phyloP scores from a whole-genome alignment of 2,888 invertebrate genomes.

The Aquatica leii region DNA sequence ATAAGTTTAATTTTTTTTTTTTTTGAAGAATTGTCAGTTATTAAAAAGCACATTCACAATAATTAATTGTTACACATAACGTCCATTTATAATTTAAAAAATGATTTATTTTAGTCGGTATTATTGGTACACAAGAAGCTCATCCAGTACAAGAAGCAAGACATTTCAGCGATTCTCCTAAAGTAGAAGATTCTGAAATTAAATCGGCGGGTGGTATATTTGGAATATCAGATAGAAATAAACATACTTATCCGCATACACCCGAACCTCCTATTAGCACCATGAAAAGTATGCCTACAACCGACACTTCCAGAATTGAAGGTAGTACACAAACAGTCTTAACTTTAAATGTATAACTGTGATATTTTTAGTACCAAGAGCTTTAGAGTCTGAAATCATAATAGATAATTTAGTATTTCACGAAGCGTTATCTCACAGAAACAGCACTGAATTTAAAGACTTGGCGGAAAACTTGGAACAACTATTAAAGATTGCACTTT shows the following conservation, averaged over 20 bases:
- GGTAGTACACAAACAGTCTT: conserved; percentile 59
- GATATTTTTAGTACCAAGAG: conserved; percentile 72
- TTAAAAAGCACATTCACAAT: too few species aligned
- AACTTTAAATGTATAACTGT: too few species aligned
- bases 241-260: conserved; percentile 49
- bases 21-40: too few species aligned
- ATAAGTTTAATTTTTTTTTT: too few species aligned
- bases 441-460: conserved; percentile 69
- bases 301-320: conserved; percentile 65
- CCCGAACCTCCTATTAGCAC: conserved; percentile 56
- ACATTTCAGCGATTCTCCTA: conserved; percentile 64
- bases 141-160: conserved; percentile 67
- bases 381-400: conserved; percentile 72
- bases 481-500: conserved; percentile 67
- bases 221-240: conserved; percentile 46
- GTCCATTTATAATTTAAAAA: too few species aligned
- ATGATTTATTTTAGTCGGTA: conserved; percentile 70
- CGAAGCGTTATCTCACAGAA: conserved; percentile 66
- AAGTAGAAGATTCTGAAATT: conserved; percentile 55
- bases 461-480: conserved; percentile 68
- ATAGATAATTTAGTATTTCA: conserved; percentile 73
- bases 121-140: conserved; percentile 72
- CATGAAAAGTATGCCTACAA: conserved; percentile 52
- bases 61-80: too few species aligned
- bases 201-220: conserved; percentile 62